phyloP scores from a whole-genome alignment of 2,888 invertebrate species.

The Drosophila infuscata region DNA sequence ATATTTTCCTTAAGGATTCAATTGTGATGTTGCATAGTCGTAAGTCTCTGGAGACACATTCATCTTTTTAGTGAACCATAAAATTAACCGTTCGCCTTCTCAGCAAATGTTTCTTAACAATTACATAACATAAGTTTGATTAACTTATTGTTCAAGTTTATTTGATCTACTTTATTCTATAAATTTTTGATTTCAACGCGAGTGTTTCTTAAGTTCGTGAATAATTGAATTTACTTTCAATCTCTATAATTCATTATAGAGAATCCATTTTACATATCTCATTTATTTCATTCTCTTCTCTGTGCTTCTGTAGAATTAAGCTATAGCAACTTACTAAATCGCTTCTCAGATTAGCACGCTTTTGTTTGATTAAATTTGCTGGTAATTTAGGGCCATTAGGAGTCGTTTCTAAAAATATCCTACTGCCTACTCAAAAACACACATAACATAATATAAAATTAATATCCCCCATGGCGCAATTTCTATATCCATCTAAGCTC shows the following conservation, averaged over 20 bases:
- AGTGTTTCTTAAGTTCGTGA: neutral
- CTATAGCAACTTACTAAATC: neutral
- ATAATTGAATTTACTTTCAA: neutral
- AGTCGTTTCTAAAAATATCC: conserved; percentile 8
- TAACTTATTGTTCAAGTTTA: neutral
- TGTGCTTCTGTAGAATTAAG: neutral
- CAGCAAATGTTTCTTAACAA: neutral
- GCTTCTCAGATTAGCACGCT: neutral
- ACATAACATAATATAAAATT: conserved; percentile 31
- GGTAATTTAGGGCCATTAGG: conserved; percentile 1
- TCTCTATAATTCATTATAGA: neutral
- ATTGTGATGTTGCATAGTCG: neutral
- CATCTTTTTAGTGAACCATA: neutral
- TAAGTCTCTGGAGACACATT: neutral
- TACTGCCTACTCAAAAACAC: conserved; percentile 12
- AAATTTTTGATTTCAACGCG: neutral
- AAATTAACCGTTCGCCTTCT: neutral
- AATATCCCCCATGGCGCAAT: conserved; percentile 44
- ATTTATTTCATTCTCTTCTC: no score
- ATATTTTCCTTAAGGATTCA: neutral
- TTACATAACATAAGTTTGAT: neutral
- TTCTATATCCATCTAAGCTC: conserved; percentile 16
- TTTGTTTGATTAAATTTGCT: conserved; percentile 14
- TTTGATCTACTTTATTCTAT: neutral
- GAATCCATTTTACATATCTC: neutral